A percentile compares a stretch with the other conserved stretches of the same genome.
Evolutionary conservation across 2,797 vertebrate genomes (phyloP).

Genomic region (Ptychobarbus kaznakovi): DNA sequence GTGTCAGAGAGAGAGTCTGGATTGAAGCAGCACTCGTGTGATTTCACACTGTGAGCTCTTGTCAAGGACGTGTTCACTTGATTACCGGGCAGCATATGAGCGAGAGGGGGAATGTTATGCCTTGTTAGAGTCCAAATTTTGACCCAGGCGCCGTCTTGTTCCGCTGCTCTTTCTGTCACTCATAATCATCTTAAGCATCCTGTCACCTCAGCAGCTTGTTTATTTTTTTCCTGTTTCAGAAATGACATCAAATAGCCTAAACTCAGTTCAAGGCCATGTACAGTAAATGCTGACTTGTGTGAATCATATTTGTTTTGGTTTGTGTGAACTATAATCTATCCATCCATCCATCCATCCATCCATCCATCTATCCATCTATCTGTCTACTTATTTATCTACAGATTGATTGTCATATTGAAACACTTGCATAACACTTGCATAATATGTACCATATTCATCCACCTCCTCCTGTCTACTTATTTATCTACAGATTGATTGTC

Average conservation of each 20-base stretch:
- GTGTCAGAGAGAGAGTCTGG: background rate
- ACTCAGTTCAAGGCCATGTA: background rate
- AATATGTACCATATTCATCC: background rate
- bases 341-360: background rate
- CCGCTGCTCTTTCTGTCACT: background rate
- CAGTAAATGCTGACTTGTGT: background rate
- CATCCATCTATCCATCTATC: too few relatives aligned
- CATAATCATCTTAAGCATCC: background rate
- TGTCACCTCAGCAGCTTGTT: background rate
- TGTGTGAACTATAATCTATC: constrained; percentile 10
- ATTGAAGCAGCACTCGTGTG: background rate
- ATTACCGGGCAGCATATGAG: constrained; percentile 3
- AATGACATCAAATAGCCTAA: background rate
- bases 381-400: too few relatives aligned
- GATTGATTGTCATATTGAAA: background rate
- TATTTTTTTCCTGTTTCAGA: constrained; percentile 6
- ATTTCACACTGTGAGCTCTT: background rate
- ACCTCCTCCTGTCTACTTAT: too few relatives aligned
- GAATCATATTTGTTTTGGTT: background rate
- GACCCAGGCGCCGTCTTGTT: background rate
- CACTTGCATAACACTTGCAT: background rate
- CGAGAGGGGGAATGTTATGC: background rate
- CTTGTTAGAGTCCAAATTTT: constrained; percentile 7
- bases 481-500: too few relatives aligned
- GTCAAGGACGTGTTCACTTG: constrained; percentile 26